Percentiles rank a stretch among this genome's conserved stretches.
Conservation (phyloP, 2,113 vertebrate genomes). For the Lethenteron reissneri region DNA sequence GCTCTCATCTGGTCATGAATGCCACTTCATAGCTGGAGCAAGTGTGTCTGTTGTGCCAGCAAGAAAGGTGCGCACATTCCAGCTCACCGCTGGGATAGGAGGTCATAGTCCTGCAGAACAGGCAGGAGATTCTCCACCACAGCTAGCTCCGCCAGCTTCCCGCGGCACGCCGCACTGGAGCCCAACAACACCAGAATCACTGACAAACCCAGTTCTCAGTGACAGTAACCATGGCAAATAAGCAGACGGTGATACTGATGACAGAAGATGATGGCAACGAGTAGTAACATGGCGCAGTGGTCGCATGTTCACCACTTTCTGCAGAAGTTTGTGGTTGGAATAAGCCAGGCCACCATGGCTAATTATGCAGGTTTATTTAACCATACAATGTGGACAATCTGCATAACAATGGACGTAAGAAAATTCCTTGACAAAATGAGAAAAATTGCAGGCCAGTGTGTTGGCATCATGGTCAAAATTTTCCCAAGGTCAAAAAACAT, state of each 20-base stretch:
- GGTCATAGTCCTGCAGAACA: conserved; percentile 53
- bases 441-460: no score
- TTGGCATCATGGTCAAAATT: no score
- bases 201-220: not conserved
- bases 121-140: conserved; percentile 46
- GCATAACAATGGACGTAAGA: no score
- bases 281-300: not conserved
- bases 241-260: not conserved
- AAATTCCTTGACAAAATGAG: no score
- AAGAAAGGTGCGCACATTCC: not conserved
- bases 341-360: no score
- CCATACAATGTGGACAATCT: no score
- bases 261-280: not conserved
- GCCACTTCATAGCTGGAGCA: not conserved
- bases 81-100: conserved; percentile 48
- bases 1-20: not conserved
- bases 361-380: no score
- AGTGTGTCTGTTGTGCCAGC: not conserved
- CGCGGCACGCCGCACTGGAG: conserved; percentile 38
- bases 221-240: not conserved
- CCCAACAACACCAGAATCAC: conserved; percentile 2
- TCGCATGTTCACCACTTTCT: conserved; percentile 2
- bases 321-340: conserved; percentile 12
- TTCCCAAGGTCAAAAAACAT: no score
- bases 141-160: conserved; percentile 41